phyloP scores from a whole-genome alignment of 2,113 vertebrate species.

The Epinephelus fuscoguttatus region DNA sequence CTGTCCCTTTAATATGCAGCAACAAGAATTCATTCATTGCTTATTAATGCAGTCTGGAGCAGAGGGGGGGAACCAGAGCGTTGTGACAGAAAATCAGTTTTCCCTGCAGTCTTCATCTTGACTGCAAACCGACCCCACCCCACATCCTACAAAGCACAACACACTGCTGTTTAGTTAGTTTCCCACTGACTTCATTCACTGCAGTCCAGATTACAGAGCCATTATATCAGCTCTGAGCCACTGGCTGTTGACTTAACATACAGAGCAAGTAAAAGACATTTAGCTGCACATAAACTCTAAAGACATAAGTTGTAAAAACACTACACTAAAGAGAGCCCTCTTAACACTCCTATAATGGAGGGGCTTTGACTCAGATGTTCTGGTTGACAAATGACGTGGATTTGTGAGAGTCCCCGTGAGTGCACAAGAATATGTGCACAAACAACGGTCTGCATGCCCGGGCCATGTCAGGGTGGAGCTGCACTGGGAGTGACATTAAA shows the following conservation, averaged over 20 bases:
- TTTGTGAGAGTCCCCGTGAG: conserved; percentile 38
- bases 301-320: conserved; percentile 34
- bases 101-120: conserved; percentile 40
- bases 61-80: conserved; percentile 7
- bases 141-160: conserved; percentile 10
- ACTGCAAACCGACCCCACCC: conserved; percentile 55
- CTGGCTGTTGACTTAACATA: conserved; percentile 45
- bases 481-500: conserved; percentile 33
- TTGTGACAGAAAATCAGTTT: conserved; percentile 63
- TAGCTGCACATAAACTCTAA: conserved; percentile 16
- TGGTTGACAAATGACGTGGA: conserved; percentile 47
- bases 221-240: conserved; percentile 10
- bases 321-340: neutral
- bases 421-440: conserved; percentile 3
- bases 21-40: neutral
- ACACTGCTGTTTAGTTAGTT: conserved; percentile 6
- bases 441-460: conserved; percentile 53
- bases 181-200: conserved; percentile 38
- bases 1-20: conserved; percentile 1
- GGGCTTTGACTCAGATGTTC: conserved; percentile 32
- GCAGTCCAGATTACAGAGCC: conserved; percentile 1
- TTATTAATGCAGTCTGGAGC: conserved; percentile 27
- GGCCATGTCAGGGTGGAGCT: conserved; percentile 61
- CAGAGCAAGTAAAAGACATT: neutral
- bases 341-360: conserved; percentile 11